Evolutionary conservation across 2,888 invertebrate genomes (phyloP).

Genomic region (Branchipolynoe longqiensis): DNA sequence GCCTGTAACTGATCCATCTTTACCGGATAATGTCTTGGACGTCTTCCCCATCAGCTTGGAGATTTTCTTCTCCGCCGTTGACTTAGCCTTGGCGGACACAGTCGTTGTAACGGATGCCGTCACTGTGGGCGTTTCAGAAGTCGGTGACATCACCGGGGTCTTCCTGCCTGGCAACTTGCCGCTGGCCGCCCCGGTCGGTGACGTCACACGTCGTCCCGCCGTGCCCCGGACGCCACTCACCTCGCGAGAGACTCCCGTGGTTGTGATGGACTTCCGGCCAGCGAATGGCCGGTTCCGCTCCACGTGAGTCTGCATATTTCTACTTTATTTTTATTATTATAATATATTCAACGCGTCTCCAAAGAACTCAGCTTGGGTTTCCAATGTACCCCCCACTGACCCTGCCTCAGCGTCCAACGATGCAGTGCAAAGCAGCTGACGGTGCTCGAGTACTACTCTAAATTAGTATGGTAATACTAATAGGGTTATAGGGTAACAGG

Average conservation of each 20-base stretch:
- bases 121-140: neutral
- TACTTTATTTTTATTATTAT: neutral
- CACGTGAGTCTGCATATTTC: conserved; percentile 10
- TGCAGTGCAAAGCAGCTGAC: no score
- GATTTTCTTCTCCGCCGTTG: neutral
- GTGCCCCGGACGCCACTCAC: neutral
- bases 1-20: neutral
- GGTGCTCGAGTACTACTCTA: no score
- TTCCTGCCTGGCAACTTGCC: neutral
- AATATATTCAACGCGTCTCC: no score
- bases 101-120: neutral
- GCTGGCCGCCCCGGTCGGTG: conserved; percentile 11
- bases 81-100: neutral
- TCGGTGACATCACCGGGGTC: neutral
- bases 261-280: conserved; percentile 25
- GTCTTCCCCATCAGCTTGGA: neutral
- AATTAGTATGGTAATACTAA: no score
- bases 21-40: neutral
- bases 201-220: neutral
- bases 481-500: no score
- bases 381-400: no score
- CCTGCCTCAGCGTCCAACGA: no score
- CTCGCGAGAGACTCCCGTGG: conserved; percentile 8
- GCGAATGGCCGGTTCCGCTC: neutral
- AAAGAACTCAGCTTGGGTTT: no score